Conservation (phyloP, 2,113 vertebrate genomes). For the Cavia aperea region DNA sequence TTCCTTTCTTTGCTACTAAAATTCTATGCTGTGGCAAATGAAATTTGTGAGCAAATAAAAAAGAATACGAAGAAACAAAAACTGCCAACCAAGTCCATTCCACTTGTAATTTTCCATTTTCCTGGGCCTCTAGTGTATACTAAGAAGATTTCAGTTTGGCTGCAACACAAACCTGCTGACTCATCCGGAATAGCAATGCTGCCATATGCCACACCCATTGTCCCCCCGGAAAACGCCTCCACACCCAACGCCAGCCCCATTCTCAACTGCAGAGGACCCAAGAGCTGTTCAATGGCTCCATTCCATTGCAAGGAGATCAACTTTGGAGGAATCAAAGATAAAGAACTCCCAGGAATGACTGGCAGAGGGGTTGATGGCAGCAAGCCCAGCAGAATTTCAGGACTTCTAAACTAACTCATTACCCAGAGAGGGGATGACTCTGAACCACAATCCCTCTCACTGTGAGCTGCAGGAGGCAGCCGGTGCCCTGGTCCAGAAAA, state of each 20-base stretch:
- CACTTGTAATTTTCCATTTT: slow-evolving; percentile 59
- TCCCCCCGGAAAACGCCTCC: background rate
- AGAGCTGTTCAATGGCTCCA: background rate
- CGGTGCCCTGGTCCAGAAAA: background rate
- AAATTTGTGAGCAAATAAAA: slow-evolving; percentile 54
- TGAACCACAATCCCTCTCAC: accelerated
- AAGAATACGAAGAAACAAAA: background rate
- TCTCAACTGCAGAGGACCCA: background rate
- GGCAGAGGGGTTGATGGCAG: background rate
- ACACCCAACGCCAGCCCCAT: background rate
- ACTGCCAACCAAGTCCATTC: slow-evolving; percentile 39
- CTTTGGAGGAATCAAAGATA: background rate
- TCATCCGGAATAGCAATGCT: slow-evolving; percentile 32
- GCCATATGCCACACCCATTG: background rate
- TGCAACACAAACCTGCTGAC: slow-evolving; percentile 36
- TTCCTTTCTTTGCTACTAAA: slow-evolving; percentile 46
- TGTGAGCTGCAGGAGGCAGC: background rate
- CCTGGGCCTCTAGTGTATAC: background rate
- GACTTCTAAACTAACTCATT: background rate
- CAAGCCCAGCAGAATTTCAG: background rate
- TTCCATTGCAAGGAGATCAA: background rate
- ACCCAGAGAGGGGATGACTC: background rate
- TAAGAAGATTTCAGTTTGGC: slow-evolving; percentile 50
- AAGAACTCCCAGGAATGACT: background rate
- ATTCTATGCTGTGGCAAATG: slow-evolving; percentile 36